These are phyloP conservation scores for Cettia cetti DNA, from an alignment of 2,113 vertebrate genomes.

Conservation along the genomic window DNA sequence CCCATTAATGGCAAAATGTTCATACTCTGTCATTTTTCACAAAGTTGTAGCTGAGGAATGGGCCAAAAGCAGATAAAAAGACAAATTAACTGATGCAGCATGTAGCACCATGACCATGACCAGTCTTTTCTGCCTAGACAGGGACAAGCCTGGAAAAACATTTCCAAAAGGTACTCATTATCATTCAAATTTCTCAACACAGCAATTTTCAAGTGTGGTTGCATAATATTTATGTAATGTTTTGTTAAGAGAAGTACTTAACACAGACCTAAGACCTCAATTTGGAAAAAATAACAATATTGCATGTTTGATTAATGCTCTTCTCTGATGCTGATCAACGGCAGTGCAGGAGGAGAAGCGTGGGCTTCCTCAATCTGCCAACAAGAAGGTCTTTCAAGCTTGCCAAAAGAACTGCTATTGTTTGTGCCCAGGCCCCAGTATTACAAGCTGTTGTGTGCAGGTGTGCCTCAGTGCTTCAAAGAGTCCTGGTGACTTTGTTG, in stretches of 20 bases:
- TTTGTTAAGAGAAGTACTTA: neutral
- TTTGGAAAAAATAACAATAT: constrained; percentile 14
- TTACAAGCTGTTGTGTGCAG: constrained; percentile 37
- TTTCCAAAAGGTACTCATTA: neutral
- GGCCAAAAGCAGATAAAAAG: constrained; percentile 34
- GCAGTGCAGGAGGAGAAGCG: constrained; percentile 32
- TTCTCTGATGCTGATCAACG: neutral
- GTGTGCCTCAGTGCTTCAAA: neutral
- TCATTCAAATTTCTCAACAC: neutral
- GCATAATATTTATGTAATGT: constrained; percentile 19
- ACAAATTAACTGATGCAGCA: neutral
- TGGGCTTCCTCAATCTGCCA: constrained; percentile 58
- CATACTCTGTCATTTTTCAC: constrained; percentile 41
- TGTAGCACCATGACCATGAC: neutral
- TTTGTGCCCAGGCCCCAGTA: constrained; percentile 9
- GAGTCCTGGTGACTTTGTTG: neutral
- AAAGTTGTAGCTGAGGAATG: neutral
- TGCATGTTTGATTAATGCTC: constrained; percentile 1
- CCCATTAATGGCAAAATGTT: constrained; percentile 30
- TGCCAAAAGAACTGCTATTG: constrained; percentile 52
- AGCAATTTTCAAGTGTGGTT: neutral
- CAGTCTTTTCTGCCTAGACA: neutral
- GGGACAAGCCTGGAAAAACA: neutral
- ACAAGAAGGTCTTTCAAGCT: constrained; percentile 4
- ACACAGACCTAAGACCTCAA: neutral